Conservation (phyloP, 2,113 vertebrate genomes). For the Chelonoidis abingdonii region DNA sequence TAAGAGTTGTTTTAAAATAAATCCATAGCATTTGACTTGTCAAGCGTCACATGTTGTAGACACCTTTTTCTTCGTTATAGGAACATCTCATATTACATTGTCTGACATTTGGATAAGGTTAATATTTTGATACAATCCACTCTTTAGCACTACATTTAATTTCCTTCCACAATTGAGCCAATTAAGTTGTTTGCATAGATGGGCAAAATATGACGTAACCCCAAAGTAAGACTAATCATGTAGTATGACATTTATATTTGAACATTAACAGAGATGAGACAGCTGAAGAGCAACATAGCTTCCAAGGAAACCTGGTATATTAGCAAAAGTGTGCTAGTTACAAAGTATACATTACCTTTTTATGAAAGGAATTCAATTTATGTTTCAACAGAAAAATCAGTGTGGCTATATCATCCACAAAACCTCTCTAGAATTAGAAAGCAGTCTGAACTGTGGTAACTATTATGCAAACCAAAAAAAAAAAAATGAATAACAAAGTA, state of each 20-base stretch:
- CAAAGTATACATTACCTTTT: conserved; percentile 59
- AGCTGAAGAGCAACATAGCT: conserved; percentile 13
- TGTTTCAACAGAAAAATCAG: conserved; percentile 61
- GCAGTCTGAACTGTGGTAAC: conserved; percentile 47
- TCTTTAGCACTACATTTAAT: conserved; percentile 48
- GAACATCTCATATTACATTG: background rate
- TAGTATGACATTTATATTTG: background rate
- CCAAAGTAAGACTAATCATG: background rate
- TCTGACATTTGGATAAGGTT: conserved; percentile 3
- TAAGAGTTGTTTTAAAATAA: background rate
- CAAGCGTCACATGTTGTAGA: background rate
- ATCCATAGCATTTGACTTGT: background rate
- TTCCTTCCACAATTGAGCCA: conserved; percentile 47
- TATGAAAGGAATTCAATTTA: conserved; percentile 65
- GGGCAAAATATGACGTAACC: conserved; percentile 48
- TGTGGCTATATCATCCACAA: conserved; percentile 37
- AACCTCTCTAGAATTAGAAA: conserved; percentile 42
- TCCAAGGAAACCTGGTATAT: conserved; percentile 44
- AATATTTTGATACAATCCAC: conserved; percentile 1
- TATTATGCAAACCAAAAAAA: conserved; percentile 75
- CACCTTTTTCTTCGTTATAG: background rate
- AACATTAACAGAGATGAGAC: background rate
- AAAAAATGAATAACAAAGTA: conserved; percentile 74
- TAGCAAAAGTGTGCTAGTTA: conserved; percentile 29
- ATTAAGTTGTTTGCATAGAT: conserved; percentile 30